Percentiles rank a stretch among this genome's conserved stretches.
Conservation (phyloP, 2,113 vertebrate species). For the Trematocara marginatum region DNA sequence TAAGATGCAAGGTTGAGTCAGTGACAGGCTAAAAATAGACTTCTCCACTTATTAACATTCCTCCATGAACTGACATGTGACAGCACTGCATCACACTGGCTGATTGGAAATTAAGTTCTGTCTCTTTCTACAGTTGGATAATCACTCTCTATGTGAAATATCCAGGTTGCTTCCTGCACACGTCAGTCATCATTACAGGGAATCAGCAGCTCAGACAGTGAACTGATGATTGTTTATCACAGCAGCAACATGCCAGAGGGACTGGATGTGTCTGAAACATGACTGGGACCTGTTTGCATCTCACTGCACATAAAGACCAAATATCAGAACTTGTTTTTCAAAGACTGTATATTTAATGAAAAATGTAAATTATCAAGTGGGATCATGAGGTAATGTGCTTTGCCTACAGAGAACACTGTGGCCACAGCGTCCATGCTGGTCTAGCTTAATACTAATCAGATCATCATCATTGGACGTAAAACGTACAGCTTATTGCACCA, state of each 20-base stretch:
- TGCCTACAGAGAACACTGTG: not conserved
- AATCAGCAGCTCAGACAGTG: slow-evolving; percentile 23
- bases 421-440: not conserved
- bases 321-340: not conserved
- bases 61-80: slow-evolving; percentile 36
- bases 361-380: not conserved
- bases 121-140: slow-evolving; percentile 51
- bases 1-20: not conserved
- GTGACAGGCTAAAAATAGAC: not conserved
- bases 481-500: not conserved
- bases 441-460: not conserved
- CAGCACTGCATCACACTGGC: slow-evolving; percentile 30
- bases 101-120: slow-evolving; percentile 14
- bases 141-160: slow-evolving; percentile 45
- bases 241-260: not conserved
- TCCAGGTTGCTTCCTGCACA: slow-evolving; percentile 31
- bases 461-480: not conserved
- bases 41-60: slow-evolving; percentile 15
- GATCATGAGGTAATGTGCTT: not conserved
- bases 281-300: not conserved
- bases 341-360: not conserved
- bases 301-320: not conserved
- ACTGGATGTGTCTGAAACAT: not conserved
- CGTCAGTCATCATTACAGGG: slow-evolving; percentile 46
- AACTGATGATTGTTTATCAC: not conserved